Conservation (phyloP, 64 coral and sea anemone species). For the Anthopleura sola region DNA sequence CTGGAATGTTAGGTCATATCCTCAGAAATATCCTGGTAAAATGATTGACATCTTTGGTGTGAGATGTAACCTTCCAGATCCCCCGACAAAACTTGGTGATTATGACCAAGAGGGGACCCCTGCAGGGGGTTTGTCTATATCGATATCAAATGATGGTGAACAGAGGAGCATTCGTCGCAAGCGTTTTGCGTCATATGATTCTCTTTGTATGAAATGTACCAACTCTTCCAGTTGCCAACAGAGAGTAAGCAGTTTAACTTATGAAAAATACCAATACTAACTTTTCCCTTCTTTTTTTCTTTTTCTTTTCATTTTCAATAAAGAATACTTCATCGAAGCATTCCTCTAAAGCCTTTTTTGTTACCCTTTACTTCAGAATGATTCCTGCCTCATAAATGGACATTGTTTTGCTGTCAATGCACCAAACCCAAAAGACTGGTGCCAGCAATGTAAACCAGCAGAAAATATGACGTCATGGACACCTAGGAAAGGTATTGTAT, state of each 20-base stretch:
- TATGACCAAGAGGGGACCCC: constrained; percentile 14
- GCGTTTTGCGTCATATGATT: background rate
- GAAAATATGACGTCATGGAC: background rate
- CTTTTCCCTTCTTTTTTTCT: too few relatives aligned
- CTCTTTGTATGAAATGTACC: background rate
- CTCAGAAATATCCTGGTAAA: constrained; percentile 11
- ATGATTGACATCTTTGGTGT: constrained; percentile 54
- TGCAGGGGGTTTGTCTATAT: constrained; percentile 21
- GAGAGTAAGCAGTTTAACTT: background rate
- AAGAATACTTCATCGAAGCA: too few relatives aligned
- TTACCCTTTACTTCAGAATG: background rate
- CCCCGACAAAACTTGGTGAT: constrained; percentile 29
- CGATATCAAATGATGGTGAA: constrained; percentile 9
- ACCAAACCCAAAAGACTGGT: constrained; percentile 31
- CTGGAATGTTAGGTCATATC: constrained; percentile 32
- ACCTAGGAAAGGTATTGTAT: constrained; percentile 25
- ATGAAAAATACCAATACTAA: background rate
- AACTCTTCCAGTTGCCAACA: background rate
- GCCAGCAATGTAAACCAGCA: constrained; percentile 25
- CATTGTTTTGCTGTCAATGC: constrained; percentile 35
- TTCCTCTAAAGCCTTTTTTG: background rate
- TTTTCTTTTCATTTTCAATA: too few relatives aligned
- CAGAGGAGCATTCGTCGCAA: background rate
- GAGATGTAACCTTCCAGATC: constrained; percentile 39
- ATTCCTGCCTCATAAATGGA: constrained; percentile 29